Base-by-base conservation (phyloP, 2,888 invertebrate genomes). In the Strigamia crassipes region DNA sequence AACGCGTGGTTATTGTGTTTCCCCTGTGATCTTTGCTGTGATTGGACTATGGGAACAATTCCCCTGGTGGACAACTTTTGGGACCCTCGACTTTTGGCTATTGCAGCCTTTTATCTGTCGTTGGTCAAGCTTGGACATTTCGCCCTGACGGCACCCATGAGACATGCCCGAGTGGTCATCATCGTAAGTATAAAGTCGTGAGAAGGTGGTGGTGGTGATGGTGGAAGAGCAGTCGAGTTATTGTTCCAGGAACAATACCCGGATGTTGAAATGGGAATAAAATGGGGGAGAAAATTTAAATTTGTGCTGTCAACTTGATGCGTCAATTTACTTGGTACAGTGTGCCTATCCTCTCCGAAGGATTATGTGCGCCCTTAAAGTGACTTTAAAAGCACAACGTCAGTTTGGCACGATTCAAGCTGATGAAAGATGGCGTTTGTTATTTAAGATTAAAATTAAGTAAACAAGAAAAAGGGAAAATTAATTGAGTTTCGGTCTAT, bases 31-130 rank as follows among this genome's bases (percentile, higher is more conserved):
- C 90, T 98, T 82, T 97, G 97, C 89, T 97, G 97, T 89, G 98
- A 98, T 89, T 98, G 97, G 97, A 98, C 97, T 78, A 98, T 98
- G 98, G 97, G 96, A 81, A 96, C 96, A 9, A 93, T 98, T 82
- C 94, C 96, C 0, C 89, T 98, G 82, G 90, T 98, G 78, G 92
- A 93, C 85, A 92, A 93, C 51, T 91, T 96, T 87, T 86, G 91
- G 6, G 98, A 98, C 88, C 88, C 91, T 0, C 91, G 97, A 66
- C 97, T 97, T 89, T 84, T 96, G 78, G 92, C 92, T 18, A 97
- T 96, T 0, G 79, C 95, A 31, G 89, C 90, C 0, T 91, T 94
- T 61, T 94, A 93, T 85, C 87, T 89, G 0, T 90, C 90, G 42
- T 79, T 90, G 42, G 85, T 84, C 79, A 85, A 85, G 38, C 84